phyloP scores from a whole-genome alignment of 2,888 invertebrate species.

The Colletes collaris region DNA sequence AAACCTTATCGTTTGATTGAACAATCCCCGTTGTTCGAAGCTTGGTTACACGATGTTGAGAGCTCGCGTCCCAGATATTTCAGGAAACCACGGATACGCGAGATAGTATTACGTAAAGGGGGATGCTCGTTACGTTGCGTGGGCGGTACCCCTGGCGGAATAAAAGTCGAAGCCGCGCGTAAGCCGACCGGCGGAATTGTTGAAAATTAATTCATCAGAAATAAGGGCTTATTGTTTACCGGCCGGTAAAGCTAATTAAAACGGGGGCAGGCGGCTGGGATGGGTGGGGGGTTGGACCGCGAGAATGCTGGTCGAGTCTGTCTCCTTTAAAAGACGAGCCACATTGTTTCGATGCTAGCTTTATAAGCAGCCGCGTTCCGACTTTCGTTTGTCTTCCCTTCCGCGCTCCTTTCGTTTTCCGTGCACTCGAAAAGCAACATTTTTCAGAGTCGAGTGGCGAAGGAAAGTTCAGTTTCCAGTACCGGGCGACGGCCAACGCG shows the following conservation, averaged over 20 bases:
- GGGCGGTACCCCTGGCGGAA: conserved; percentile 40
- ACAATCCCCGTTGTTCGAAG: not conserved
- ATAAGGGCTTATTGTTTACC: conserved; percentile 70
- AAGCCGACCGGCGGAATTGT: conserved; percentile 55
- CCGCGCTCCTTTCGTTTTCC: conserved; percentile 1
- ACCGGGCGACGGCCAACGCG: conserved; percentile 14
- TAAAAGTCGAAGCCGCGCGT: conserved; percentile 45
- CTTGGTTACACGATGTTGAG: not conserved
- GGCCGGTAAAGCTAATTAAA: conserved; percentile 66
- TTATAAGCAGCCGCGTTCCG: conserved; percentile 39
- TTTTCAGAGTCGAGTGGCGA: conserved; percentile 18
- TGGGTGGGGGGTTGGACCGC: not conserved
- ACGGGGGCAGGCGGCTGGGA: conserved; percentile 26
- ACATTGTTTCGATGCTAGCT: conserved; percentile 50
- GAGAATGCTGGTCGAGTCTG: conserved; percentile 7
- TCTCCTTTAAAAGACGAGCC: conserved; percentile 50
- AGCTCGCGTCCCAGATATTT: conserved; percentile 46
- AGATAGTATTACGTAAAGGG: conserved; percentile 57
- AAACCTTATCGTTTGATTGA: too few relatives aligned
- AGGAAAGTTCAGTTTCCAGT: conserved; percentile 33
- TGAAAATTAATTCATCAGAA: conserved; percentile 74
- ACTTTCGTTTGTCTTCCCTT: conserved; percentile 25
- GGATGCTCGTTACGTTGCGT: conserved; percentile 63
- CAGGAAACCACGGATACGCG: not conserved
- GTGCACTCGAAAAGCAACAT: conserved; percentile 39